A percentile compares a stretch with the other conserved stretches of the same genome.
These are phyloP conservation scores for Zingel zingel DNA, from an alignment of 2,113 vertebrate genomes.

Conservation along the genomic window DNA sequence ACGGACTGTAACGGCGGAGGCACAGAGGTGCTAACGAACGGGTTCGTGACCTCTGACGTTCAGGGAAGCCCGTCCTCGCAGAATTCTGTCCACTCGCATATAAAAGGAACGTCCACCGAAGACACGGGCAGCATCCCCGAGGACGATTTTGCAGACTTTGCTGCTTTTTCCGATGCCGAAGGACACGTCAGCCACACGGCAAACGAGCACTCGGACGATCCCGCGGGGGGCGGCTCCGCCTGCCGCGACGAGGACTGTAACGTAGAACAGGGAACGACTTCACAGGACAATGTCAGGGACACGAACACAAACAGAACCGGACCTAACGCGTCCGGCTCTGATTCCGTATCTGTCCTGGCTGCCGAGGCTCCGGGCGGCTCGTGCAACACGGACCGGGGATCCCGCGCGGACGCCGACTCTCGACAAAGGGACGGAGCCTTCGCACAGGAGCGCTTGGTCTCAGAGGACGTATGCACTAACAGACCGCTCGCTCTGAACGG, in stretches of 20 bases:
- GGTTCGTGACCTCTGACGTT: slow-evolving; percentile 85
- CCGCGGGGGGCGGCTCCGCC: slow-evolving; percentile 69
- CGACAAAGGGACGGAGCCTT: slow-evolving; percentile 59
- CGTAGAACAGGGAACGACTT: slow-evolving; percentile 53
- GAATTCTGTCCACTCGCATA: slow-evolving; percentile 54
- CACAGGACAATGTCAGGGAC: slow-evolving; percentile 72
- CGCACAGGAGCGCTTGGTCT: slow-evolving; percentile 8
- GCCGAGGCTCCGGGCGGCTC: slow-evolving; percentile 38
- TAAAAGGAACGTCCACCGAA: slow-evolving; percentile 78
- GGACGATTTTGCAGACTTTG: slow-evolving; percentile 91
- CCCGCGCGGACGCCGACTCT: slow-evolving; percentile 44
- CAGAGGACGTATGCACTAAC: slow-evolving; percentile 46
- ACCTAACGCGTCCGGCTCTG: neutral
- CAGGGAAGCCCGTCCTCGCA: slow-evolving; percentile 68
- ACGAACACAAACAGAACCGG: slow-evolving; percentile 58
- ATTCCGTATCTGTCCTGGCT: neutral
- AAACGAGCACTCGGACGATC: slow-evolving; percentile 57
- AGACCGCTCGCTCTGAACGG: slow-evolving; percentile 33
- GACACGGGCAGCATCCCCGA: slow-evolving; percentile 69
- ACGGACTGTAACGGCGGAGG: slow-evolving; percentile 87
- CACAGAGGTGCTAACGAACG: slow-evolving; percentile 91
- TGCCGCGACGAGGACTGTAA: slow-evolving; percentile 61
- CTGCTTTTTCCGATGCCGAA: slow-evolving; percentile 86
- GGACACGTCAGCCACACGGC: slow-evolving; percentile 63
- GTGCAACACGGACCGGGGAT: slow-evolving; percentile 67